phyloP scores from a whole-genome alignment of 2,113 vertebrate genomes.

The Rhinolophus ferrumequinum region DNA sequence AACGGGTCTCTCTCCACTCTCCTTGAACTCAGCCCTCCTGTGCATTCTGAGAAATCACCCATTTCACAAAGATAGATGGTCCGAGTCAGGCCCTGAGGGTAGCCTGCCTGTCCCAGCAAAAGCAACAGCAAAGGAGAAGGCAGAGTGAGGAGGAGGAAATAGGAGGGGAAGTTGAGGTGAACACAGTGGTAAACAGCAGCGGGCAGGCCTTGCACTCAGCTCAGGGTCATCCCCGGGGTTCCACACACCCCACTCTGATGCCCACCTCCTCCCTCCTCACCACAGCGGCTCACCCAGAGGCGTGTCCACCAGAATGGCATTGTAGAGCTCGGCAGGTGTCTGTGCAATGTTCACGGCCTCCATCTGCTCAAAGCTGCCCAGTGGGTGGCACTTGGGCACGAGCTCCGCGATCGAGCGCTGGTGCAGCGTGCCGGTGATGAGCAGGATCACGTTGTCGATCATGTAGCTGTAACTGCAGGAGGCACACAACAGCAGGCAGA shows the following conservation, averaged over 20 bases:
- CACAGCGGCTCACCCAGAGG: constrained; percentile 90
- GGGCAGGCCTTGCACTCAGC: not conserved
- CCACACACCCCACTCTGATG: not conserved
- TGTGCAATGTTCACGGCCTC: constrained; percentile 99
- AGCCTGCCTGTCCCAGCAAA: not conserved
- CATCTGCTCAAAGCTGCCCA: constrained; percentile 99
- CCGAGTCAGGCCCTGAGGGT: not conserved
- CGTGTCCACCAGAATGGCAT: constrained; percentile 98
- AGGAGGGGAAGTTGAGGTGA: not conserved
- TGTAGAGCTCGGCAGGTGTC: constrained; percentile 98
- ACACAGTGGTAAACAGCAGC: not conserved
- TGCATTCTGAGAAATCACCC: not conserved
- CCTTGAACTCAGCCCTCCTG: not conserved
- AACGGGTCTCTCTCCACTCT: not conserved
- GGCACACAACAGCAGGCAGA: not conserved
- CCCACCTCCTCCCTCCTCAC: not conserved
- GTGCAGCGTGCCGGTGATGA: constrained; percentile 98
- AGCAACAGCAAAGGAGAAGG: not conserved
- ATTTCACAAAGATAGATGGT: not conserved
- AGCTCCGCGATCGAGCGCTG: constrained; percentile 97
- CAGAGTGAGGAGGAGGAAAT: not conserved
- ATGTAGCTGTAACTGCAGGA: constrained; percentile 97
- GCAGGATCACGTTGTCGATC: constrained; percentile 99
- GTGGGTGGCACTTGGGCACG: constrained; percentile 97
- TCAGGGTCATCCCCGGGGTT: not conserved